These are phyloP conservation scores for Xiphophorus maculatus DNA, from an alignment of 2,113 vertebrate genomes.

Conservation along the genomic window DNA sequence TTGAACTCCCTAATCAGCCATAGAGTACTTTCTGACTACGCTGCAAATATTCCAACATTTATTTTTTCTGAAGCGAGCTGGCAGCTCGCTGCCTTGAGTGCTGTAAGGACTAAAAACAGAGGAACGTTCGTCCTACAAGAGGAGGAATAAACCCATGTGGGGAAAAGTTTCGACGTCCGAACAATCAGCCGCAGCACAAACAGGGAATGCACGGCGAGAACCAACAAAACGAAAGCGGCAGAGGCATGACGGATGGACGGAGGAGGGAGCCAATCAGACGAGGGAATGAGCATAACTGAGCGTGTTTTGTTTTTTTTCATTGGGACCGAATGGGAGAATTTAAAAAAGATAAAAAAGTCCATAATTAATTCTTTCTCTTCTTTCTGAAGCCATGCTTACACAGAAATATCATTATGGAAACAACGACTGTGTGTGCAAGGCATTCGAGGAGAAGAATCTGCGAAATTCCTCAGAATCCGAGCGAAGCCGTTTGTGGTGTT, in stretches of 20 bases:
- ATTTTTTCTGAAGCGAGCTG: background rate
- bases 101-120: background rate
- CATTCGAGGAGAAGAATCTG: constrained; percentile 39
- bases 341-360: constrained; percentile 13
- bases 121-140: background rate
- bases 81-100: background rate
- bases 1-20: too few relatives aligned
- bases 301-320: constrained; percentile 50
- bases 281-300: constrained; percentile 20
- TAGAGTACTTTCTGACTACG: too few relatives aligned
- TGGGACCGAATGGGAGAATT: constrained; percentile 38
- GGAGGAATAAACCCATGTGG: constrained; percentile 5
- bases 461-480: constrained; percentile 57
- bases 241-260: constrained; percentile 23
- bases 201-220: constrained; percentile 12
- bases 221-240: constrained; percentile 46
- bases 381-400: constrained; percentile 17
- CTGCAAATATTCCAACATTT: too few relatives aligned
- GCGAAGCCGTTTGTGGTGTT: constrained; percentile 52
- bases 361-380: constrained; percentile 14
- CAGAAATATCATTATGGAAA: constrained; percentile 51
- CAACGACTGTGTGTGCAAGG: constrained; percentile 52
- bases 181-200: constrained; percentile 23
- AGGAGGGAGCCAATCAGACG: constrained; percentile 32
- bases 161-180: constrained; percentile 11